Evolutionary conservation across 2,113 vertebrate genomes (phyloP), one percentile per base, ranked within the genome.

Genomic region (Mastomys coucha): DNA sequence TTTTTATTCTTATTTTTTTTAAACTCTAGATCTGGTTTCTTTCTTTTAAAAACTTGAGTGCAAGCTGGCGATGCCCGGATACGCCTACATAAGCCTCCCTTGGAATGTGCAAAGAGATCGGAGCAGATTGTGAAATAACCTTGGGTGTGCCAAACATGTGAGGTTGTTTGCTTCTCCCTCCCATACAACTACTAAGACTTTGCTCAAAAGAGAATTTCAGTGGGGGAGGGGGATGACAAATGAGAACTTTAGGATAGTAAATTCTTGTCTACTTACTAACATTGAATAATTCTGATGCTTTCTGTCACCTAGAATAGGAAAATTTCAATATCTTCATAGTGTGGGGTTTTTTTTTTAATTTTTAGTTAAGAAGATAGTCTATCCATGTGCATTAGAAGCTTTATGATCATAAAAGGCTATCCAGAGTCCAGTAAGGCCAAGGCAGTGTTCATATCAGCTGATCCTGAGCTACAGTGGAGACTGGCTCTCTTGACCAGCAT

Each of bases 51-150:
- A 97, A 93, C 88, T 95, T 91, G 77, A 91, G 85, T 91, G 58
- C 72, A 96, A 96, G 86, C 84, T 1, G 14, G 70, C 90, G 80
- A 91, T 72, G 65, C 67, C 95, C 70, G 93, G 65, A 93, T n/a
- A 94, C 96, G 96, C 96, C 97, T 96, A 95, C 94, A 93, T 14
- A 13, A 96, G 56, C 72, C 85, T 95, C 93, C 81, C 78, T 96
- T 75, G 86, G 88, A 94, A 97, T 94, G 81, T 86, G 72, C 53
- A 78, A 78, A 85, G 87, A 77, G 87, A 96, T 93, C 45, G 80
- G 80, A 97, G 95, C 96, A 97, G 96, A 97, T 94, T 97, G 97
- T 87, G 82, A 95, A 96, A 94, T 91, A 87, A 82, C 17, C 84
- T 77, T 67, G 89, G 49, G 81, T 80, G 77, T 94, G 96, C 93